Conservation (phyloP, 2,888 invertebrate genomes). For the Villa cingulata region DNA sequence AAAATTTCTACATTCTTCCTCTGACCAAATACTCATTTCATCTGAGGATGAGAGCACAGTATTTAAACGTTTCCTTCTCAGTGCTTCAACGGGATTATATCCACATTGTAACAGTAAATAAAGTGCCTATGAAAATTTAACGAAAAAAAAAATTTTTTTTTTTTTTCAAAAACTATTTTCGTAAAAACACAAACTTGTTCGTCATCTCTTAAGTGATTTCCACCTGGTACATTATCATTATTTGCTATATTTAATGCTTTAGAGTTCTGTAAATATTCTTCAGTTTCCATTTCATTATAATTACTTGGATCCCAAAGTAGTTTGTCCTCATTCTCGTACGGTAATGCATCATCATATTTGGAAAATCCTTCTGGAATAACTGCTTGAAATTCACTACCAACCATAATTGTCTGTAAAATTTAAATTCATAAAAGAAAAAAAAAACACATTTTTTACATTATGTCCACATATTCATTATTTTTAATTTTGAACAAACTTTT, state of each 20-base stretch:
- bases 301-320: conserved; percentile 82
- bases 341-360: conserved; percentile 84
- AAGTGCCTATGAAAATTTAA: conserved; percentile 44
- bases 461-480: too few relatives aligned
- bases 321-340: conserved; percentile 91
- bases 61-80: conserved; percentile 63
- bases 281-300: conserved; percentile 56
- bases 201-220: conserved; percentile 69
- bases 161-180: neutral
- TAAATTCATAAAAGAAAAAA: conserved; percentile 4
- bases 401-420: conserved; percentile 65
- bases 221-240: conserved; percentile 41
- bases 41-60: conserved; percentile 48
- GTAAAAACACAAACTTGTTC: conserved; percentile 44
- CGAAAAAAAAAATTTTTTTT: too few relatives aligned
- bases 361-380: conserved; percentile 83
- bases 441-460: neutral
- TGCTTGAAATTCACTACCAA: conserved; percentile 88
- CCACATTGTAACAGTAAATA: conserved; percentile 86
- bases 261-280: conserved; percentile 54
- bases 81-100: conserved; percentile 86
- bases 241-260: conserved; percentile 15
- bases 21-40: conserved; percentile 83
- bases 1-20: conserved; percentile 93
- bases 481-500: conserved; percentile 44